phyloP scores from a whole-genome alignment of 2,797 vertebrate species.

The Alauda arvensis region DNA sequence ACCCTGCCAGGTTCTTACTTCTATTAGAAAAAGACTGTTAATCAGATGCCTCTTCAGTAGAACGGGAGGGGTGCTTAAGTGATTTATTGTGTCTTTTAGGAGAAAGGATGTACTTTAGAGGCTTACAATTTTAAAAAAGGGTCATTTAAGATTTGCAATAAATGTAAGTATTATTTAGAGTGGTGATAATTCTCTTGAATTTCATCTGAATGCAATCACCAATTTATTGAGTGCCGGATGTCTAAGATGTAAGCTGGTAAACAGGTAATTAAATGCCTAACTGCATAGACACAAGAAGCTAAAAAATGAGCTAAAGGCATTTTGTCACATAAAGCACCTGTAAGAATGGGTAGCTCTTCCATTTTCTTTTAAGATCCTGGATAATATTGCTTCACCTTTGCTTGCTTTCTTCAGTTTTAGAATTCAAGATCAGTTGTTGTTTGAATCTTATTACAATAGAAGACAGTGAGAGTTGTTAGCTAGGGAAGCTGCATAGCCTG shows the following conservation, averaged over 20 bases:
- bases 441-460: not conserved
- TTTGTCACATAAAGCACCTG: not conserved
- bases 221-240: constrained; percentile 45
- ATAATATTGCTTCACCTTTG: not conserved
- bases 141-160: constrained; percentile 56
- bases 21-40: constrained; percentile 43
- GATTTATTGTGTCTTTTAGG: constrained; percentile 32
- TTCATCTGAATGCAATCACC: constrained; percentile 38
- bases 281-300: constrained; percentile 4
- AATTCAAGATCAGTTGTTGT: not conserved
- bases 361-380: constrained; percentile 1
- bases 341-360: not conserved
- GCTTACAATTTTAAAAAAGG: constrained; percentile 38
- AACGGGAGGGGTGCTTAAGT: not conserved
- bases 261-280: constrained; percentile 59
- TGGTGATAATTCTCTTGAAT: constrained; percentile 53
- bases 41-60: constrained; percentile 35
- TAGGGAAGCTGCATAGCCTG: not conserved
- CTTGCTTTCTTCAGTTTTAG: not conserved
- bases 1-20: constrained; percentile 37
- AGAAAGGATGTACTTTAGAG: constrained; percentile 23
- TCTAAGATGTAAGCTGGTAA: constrained; percentile 32
- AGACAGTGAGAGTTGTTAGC: not conserved
- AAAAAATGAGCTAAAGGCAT: not conserved
- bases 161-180: constrained; percentile 57